Conservation (phyloP, 2,888 invertebrate genomes). For the Amiota communis region DNA sequence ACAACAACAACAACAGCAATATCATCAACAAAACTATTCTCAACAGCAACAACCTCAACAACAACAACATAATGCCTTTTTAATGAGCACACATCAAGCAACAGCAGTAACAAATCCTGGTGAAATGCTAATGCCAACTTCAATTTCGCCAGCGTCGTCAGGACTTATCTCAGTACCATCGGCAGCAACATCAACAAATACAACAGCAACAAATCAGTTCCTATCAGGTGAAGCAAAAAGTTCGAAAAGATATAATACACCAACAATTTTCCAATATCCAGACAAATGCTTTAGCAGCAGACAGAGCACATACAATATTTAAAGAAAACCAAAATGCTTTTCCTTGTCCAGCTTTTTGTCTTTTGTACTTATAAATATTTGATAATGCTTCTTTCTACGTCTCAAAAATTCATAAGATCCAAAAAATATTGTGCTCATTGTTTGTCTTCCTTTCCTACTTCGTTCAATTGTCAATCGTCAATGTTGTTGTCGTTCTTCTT, state of each 20-base stretch:
- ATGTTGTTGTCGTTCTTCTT: not conserved
- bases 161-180: not conserved
- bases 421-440: not conserved
- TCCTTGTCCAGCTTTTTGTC: not conserved
- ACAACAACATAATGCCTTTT: conserved; percentile 40
- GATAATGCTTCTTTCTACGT: not conserved
- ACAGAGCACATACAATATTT: not conserved
- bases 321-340: not conserved
- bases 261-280: not conserved
- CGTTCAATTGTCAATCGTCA: conserved; percentile 14
- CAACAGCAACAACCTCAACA: conserved; percentile 37
- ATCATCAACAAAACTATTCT: conserved; percentile 39
- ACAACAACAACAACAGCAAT: conserved; percentile 48
- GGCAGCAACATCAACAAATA: conserved; percentile 22
- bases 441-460: not conserved
- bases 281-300: not conserved
- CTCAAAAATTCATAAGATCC: too few species aligned
- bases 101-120: conserved; percentile 31
- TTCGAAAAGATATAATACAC: conserved; percentile 26
- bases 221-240: conserved; percentile 52
- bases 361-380: conserved; percentile 1
- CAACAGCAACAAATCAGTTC: conserved; percentile 42
- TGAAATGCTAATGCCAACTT: conserved; percentile 38
- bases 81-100: conserved; percentile 39
- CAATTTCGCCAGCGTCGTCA: conserved; percentile 26